Percentiles rank a stretch among this genome's conserved stretches.
phyloP scores from a whole-genome alignment of 1,140 invertebrate species.

The Zaprionus nigranus region DNA sequence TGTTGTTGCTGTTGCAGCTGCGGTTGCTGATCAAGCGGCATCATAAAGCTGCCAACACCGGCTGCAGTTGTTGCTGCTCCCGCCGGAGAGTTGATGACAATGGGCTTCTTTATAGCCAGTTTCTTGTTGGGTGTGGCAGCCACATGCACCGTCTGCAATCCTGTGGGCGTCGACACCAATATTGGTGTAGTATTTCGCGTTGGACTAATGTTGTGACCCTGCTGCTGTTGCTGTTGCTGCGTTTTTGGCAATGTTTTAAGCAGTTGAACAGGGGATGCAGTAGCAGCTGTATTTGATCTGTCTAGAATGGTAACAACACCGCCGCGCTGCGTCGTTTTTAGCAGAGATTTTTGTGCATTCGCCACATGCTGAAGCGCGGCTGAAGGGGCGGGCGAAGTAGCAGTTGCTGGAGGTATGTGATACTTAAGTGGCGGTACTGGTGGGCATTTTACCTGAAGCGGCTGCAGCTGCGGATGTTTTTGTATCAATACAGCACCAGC shows the following conservation, averaged over 20 bases:
- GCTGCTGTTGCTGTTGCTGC: slow-evolving; percentile 21
- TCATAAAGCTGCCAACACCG: slow-evolving; percentile 53
- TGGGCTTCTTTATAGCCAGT: slow-evolving; percentile 59
- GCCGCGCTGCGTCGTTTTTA: slow-evolving; percentile 58
- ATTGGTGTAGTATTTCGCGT: slow-evolving; percentile 72
- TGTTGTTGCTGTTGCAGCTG: slow-evolving; percentile 33
- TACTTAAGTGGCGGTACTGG: slow-evolving; percentile 80
- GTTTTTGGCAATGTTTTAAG: slow-evolving; percentile 32
- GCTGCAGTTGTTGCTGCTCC: slow-evolving; percentile 18
- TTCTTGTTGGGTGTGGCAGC: slow-evolving; percentile 64
- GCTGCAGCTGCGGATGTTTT: slow-evolving; percentile 44
- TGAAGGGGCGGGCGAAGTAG: slow-evolving; percentile 19
- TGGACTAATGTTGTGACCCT: slow-evolving; percentile 45
- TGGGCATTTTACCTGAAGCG: slow-evolving; percentile 60
- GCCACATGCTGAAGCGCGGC: slow-evolving; percentile 21
- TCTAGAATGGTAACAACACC: slow-evolving; percentile 42
- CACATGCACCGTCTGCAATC: slow-evolving; percentile 82
- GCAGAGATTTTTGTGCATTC: slow-evolving; percentile 69
- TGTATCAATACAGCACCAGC: slow-evolving; percentile 29
- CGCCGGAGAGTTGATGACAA: slow-evolving; percentile 56
- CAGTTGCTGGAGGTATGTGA: slow-evolving; percentile 56
- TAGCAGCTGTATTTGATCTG: slow-evolving; percentile 10
- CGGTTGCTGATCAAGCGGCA: slow-evolving; percentile 61
- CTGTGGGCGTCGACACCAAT: slow-evolving; percentile 77
- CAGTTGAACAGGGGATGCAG: slow-evolving; percentile 19